phyloP scores from a whole-genome alignment of 2,888 invertebrate species.

The Synergus gifuensis region DNA sequence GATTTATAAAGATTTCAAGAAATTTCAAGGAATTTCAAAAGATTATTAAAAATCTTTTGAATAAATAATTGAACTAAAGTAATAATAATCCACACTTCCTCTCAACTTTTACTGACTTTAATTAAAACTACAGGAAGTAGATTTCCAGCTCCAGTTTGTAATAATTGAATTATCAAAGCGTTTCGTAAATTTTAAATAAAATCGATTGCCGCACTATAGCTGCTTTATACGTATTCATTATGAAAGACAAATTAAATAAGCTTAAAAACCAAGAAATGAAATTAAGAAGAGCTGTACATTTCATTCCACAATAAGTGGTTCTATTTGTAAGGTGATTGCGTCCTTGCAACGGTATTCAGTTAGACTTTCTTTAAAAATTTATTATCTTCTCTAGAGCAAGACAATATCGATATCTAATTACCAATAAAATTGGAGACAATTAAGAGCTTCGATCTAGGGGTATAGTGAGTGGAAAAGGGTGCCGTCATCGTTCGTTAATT shows the following conservation, averaged over 20 bases:
- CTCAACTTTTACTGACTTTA: too few species aligned
- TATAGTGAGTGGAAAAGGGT: not conserved
- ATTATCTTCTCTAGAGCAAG: not conserved
- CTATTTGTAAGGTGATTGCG: not conserved
- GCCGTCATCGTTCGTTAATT: conserved; percentile 32
- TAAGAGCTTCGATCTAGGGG: not conserved
- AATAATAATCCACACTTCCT: too few species aligned
- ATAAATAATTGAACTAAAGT: too few species aligned
- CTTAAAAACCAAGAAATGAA: not conserved
- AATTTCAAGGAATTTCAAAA: too few species aligned
- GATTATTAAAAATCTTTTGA: too few species aligned
- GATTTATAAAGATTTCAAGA: too few species aligned
- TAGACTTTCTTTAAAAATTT: not conserved
- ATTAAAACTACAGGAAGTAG: too few species aligned
- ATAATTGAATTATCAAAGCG: not conserved
- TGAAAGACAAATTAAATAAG: not conserved
- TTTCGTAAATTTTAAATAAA: not conserved
- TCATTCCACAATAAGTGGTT: not conserved
- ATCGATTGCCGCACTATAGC: not conserved
- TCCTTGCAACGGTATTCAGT: not conserved
- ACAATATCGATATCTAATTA: conserved; percentile 11
- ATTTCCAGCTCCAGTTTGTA: too few species aligned
- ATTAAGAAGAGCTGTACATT: not conserved
- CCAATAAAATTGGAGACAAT: conserved; percentile 2
- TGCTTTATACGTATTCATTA: not conserved